A percentile compares a stretch with the other conserved stretches of the same genome.
Evolutionary conservation across 2,888 invertebrate species (phyloP).

Genomic region (Clunio marinus): DNA sequence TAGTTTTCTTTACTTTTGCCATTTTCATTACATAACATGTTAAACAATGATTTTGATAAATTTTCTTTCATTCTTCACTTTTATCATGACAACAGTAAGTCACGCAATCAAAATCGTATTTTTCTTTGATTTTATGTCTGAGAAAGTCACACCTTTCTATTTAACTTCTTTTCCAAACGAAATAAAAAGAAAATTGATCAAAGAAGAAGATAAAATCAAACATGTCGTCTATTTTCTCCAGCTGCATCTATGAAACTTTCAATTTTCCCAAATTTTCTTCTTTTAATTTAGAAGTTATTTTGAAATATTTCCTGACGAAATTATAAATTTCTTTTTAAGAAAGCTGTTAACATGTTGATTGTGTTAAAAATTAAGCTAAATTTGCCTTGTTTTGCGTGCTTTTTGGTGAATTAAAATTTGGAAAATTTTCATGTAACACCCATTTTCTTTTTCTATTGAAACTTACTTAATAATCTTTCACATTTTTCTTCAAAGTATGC

Average conservation of each 20-base stretch:
- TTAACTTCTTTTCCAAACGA: no score
- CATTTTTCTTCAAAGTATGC: neutral
- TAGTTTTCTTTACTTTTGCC: no score
- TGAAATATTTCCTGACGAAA: neutral
- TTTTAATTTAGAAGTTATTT: neutral
- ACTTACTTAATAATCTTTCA: no score
- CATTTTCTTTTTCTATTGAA: neutral
- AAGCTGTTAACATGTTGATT: neutral
- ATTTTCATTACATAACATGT: no score
- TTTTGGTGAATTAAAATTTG: conserved; percentile 22
- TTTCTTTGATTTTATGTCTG: no score
- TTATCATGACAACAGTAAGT: no score
- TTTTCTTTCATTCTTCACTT: no score
- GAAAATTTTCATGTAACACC: conserved; percentile 27
- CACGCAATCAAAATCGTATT: no score
- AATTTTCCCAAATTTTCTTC: conserved; percentile 17
- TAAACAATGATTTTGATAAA: no score
- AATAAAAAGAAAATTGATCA: no score
- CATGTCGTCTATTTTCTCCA: conserved; percentile 31
- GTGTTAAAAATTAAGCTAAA: neutral
- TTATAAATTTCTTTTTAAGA: no score
- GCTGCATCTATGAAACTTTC: conserved; percentile 18
- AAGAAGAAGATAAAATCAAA: conserved; percentile 24
- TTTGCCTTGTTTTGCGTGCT: neutral
- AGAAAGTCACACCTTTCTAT: neutral